These are phyloP conservation scores for Cirrhinus molitorella DNA, from an alignment of 2,797 vertebrate species.

Conservation along the genomic window DNA sequence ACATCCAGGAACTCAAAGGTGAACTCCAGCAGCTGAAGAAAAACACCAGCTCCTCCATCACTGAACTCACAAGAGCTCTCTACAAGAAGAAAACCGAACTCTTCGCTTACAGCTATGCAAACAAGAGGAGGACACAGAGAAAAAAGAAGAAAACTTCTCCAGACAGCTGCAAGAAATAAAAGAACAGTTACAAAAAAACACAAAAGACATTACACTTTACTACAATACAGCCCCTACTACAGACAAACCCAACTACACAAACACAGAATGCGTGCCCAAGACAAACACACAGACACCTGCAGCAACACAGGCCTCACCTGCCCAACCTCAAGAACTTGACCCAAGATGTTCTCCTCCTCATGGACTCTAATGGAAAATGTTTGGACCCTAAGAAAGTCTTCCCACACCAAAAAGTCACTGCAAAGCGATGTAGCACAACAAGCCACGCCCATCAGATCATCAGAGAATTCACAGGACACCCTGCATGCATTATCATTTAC, in stretches of 20 bases:
- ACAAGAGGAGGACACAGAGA: no score
- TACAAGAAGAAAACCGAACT: no score
- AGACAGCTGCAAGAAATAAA: neutral
- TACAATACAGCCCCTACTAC: neutral
- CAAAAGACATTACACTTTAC: neutral
- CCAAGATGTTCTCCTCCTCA: no score
- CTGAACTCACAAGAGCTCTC: neutral
- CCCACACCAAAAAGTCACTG: no score
- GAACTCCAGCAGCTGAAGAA: constrained; percentile 19
- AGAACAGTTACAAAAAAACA: neutral
- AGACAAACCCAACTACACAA: neutral
- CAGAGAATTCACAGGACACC: neutral
- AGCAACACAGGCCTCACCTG: neutral
- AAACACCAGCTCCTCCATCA: constrained; percentile 1
- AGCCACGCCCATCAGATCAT: no score
- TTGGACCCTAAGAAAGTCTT: no score
- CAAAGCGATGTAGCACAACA: no score
- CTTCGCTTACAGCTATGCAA: no score
- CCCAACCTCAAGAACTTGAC: neutral
- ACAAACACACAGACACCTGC: constrained; percentile 26
- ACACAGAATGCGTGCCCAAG: neutral
- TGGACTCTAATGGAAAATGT: no score
- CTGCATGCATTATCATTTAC: neutral
- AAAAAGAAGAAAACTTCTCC: no score
- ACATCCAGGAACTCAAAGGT: constrained; percentile 31